Evolutionary conservation across 2,888 invertebrate genomes (phyloP).

Genomic region (Xestoiulus laeticollis): DNA sequence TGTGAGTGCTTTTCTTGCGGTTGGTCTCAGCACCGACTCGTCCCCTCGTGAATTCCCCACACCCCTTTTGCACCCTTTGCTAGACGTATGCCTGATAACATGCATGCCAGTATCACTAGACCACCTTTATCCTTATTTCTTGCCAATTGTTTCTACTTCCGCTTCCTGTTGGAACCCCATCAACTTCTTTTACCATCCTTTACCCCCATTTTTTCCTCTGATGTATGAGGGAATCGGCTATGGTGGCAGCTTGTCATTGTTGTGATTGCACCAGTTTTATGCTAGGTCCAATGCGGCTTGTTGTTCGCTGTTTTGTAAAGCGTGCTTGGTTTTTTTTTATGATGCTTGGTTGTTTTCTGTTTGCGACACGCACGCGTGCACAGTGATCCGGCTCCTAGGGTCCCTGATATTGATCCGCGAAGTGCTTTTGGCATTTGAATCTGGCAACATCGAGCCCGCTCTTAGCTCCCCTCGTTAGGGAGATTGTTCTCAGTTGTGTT

Average conservation of each 20-base stretch:
- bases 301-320: not conserved
- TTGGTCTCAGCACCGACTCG: not conserved
- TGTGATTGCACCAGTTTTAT: slow-evolving; percentile 22
- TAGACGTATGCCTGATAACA: not conserved
- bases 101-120: not conserved
- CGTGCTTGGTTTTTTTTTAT: not conserved
- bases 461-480: not conserved
- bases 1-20: too few species aligned
- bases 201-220: not conserved
- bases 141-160: not conserved
- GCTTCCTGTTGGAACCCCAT: not conserved
- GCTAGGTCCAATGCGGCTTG: not conserved
- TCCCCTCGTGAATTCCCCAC: not conserved
- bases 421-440: not conserved
- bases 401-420: not conserved
- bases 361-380: not conserved
- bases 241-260: slow-evolving; percentile 41
- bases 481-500: not conserved
- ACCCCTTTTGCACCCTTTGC: not conserved
- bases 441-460: not conserved
- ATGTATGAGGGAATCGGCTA: not conserved
- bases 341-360: slow-evolving; percentile 1
- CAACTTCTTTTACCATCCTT: not conserved
- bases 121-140: slow-evolving; percentile 1
- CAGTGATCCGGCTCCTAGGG: not conserved